Base-by-base conservation (phyloP, 2,888 invertebrate species). In the Macaria liturata region DNA sequence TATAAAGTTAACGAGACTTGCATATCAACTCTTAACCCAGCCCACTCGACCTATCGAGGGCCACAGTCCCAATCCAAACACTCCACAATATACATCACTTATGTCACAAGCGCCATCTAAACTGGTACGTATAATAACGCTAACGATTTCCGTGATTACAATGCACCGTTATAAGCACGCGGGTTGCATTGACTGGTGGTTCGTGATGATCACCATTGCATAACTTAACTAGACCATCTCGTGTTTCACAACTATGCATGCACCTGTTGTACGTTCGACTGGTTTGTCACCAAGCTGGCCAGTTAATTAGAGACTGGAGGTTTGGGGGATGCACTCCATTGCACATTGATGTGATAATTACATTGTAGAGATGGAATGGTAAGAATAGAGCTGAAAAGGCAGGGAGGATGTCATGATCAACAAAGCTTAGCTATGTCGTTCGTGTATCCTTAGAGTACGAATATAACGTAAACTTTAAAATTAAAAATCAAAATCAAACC, bases 161-260 rank as follows among this genome's bases (percentile, higher is more conserved):
- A 78, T 80, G 74, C 76, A 82, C 85, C 83, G 88, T 88, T 89
- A 89, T 80, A 73, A 80, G 75, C 82, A 84, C 78, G 83, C 75
- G 70, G 71, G 64, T 79, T 75, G 80, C 83, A 81, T 82, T 78
- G 81, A 80, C 81, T 81, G 77, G 79, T 81, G 83, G 78, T 80
- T 75, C 77, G 75, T 76, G 72, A 81, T 86, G 84, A 88, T 89
- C 83, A 86, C 77, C 65, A 70, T 89, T 88, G 81, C 86, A 81
- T 84, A 89, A 91, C 84, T 78, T 53, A 53, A 91, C 84, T 78
- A 77, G 78, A 78, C 68, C 76, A 81, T 80, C 81, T 81, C 82
- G 75, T 78, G 85, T 83, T 86, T 82, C 82, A 82, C 82, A 83
- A 86, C 83, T 75, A 77, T 75, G 37, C 84, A 84, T 50, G 74